phyloP scores from a whole-genome alignment of 2,888 invertebrate genomes.

The Allygus modestus region DNA sequence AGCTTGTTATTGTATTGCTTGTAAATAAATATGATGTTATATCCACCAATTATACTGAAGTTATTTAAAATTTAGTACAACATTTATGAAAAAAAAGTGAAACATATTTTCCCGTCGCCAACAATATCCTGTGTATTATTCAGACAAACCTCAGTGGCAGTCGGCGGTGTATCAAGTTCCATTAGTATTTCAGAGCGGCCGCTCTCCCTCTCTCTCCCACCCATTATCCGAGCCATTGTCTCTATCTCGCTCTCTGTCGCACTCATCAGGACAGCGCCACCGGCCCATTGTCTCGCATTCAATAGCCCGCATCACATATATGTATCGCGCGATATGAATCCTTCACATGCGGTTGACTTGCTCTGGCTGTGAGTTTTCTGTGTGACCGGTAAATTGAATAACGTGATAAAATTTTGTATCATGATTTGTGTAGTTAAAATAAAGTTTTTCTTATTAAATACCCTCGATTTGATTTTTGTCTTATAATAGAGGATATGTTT shows the following conservation, averaged over 20 bases:
- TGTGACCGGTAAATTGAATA: no score
- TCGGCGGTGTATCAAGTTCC: slow-evolving; percentile 19
- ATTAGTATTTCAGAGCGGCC: slow-evolving; percentile 49
- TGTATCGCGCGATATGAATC: background rate
- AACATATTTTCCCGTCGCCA: background rate
- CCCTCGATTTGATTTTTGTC: no score
- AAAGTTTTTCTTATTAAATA: no score
- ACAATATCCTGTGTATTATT: background rate
- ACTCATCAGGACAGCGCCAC: slow-evolving; percentile 35
- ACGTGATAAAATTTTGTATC: no score
- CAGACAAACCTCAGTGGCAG: background rate
- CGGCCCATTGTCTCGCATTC: slow-evolving; percentile 12
- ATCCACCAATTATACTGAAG: no score
- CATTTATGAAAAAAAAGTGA: no score
- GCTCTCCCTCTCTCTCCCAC: slow-evolving; percentile 57
- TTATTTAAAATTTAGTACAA: no score
- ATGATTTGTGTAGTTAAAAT: no score
- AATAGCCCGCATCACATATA: background rate
- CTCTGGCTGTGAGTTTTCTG: no score
- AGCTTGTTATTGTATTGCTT: no score
- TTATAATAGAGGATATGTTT: no score
- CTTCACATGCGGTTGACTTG: background rate
- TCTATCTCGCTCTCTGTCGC: slow-evolving; percentile 57
- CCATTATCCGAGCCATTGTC: slow-evolving; percentile 53
- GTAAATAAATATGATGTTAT: no score